Percentiles rank a stretch among this genome's conserved stretches.
Conservation (phyloP, 1,140 invertebrate species). For the Popillia japonica region DNA sequence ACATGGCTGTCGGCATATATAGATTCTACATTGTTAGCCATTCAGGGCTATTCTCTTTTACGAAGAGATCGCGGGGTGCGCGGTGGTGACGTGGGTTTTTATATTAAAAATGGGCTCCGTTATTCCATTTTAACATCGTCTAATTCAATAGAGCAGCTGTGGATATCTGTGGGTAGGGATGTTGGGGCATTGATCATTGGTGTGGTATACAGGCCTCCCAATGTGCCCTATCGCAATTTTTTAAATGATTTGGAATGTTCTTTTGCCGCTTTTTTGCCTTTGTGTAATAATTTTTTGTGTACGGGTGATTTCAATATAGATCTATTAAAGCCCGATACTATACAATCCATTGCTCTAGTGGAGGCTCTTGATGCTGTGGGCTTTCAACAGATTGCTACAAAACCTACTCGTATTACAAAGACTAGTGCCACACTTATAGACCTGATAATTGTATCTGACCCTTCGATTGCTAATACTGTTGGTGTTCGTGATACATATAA, state of each 20-base stretch:
- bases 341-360: neutral
- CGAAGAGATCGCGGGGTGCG: neutral
- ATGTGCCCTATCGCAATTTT: neutral
- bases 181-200: neutral
- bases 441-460: too few relatives aligned
- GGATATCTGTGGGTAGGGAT: slow-evolving; percentile 1
- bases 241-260: neutral
- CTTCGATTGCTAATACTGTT: neutral
- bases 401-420: neutral
- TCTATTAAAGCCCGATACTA: neutral
- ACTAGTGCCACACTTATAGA: neutral
- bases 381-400: neutral
- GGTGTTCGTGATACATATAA: neutral
- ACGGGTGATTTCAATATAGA: slow-evolving; percentile 34
- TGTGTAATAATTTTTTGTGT: neutral
- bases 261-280: neutral
- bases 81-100: neutral
- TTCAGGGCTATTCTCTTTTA: slow-evolving; percentile 6
- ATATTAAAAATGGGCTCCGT: neutral
- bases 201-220: neutral
- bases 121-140: neutral
- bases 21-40: neutral
- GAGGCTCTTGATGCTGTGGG: slow-evolving; percentile 1
- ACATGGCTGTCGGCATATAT: neutral
- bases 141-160: neutral